phyloP scores from a whole-genome alignment of 2,113 vertebrate genomes.

The Silurus asotus region DNA sequence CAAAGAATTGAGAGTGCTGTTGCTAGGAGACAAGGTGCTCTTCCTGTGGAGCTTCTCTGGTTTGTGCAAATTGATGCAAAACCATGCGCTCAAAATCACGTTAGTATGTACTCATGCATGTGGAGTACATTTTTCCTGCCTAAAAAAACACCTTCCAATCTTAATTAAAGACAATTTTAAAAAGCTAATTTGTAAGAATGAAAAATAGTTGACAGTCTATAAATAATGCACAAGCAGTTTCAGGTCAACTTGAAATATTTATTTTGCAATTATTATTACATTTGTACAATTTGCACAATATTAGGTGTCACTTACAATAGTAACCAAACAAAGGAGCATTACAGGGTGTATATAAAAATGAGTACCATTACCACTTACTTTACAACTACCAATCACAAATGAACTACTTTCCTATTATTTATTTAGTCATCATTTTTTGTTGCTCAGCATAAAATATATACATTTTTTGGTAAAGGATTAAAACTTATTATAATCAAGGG shows the following conservation, averaged over 20 bases:
- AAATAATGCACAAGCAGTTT: background rate
- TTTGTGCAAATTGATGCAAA: slow-evolving; percentile 30
- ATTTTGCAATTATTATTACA: slow-evolving; percentile 4
- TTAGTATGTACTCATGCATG: background rate
- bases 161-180: background rate
- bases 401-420: background rate
- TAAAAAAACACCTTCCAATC: background rate
- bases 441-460: background rate
- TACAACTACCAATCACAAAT: background rate
- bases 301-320: background rate
- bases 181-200: background rate
- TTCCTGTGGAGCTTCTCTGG: slow-evolving; percentile 30
- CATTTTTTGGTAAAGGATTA: background rate
- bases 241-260: background rate
- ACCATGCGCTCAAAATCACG: slow-evolving; percentile 12
- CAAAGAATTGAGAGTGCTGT: slow-evolving; percentile 26
- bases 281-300: background rate
- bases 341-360: background rate
- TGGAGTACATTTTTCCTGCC: too few species aligned
- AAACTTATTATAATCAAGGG: background rate
- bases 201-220: background rate
- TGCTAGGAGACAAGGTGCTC: slow-evolving; percentile 32
- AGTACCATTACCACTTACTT: background rate
- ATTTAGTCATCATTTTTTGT: background rate
- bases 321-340: background rate